Evolutionary conservation across 2,113 vertebrate species (phyloP), one percentile per base, ranked within the genome.

Genomic region (Morone saxatilis): DNA sequence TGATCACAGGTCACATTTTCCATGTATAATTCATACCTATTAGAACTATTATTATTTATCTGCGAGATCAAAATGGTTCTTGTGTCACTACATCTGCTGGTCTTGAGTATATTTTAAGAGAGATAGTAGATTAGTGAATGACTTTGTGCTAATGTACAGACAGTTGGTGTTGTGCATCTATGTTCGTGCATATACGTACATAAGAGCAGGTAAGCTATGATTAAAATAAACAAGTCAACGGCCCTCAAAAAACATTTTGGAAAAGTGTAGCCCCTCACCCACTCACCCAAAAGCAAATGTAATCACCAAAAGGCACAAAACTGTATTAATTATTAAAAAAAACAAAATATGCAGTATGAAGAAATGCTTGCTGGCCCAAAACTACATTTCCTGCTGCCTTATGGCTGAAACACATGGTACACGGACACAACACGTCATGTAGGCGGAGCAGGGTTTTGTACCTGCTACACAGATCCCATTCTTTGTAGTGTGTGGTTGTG

Each of bases 1-100:
- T 68, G 65, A 78, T 47, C 7, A 69, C 22, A 16, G 53, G 17
- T 45, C 12, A 48, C 45, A 14, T 19, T 68, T 78, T 59, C 41
- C n/a, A 62, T 62, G 31, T 48, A 22, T 57, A 38, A 43, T 25
- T 40, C 43, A 57, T 45, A 62, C 31, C 31, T 4, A 50, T 10
- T 25, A 59, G 22, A 70, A 65, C 5, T 13, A 40, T 54, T 36
- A 38, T 53, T 1, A 53, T 61, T 45, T 75, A 57, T 59, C 67
- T 61, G 53, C 54, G 41, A 65, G n/a, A 61, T 66, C 7, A 48
- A 31, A 31, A 31, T 31, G 56, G 14, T 53, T 25, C 5, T 9
- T 50, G 25, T 62, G 2, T n/a, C 16, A 59, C 4, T 38, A 14
- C 8, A 70, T 63, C 16, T 51, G 71, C 17, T 54, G 17, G 3